Evolutionary conservation across 2,888 invertebrate species (phyloP).

Genomic region (Diaperis boleti): DNA sequence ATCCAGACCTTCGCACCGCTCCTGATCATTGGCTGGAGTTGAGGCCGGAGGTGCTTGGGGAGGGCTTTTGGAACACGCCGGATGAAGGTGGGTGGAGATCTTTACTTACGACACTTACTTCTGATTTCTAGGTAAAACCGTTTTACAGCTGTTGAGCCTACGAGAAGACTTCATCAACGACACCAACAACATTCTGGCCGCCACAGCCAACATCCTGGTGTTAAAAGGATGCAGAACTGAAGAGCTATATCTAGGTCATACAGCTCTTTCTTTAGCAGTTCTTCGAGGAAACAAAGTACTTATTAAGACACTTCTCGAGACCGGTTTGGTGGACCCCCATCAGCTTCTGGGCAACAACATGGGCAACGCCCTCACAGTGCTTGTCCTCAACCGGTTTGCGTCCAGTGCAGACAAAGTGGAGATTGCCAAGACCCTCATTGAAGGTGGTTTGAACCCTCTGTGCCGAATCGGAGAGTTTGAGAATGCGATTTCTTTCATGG

Average conservation of each 20-base stretch:
- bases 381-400: conserved; percentile 57
- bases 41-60: conserved; percentile 48
- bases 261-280: conserved; percentile 60
- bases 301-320: conserved; percentile 52
- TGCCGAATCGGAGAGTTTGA: conserved; percentile 51
- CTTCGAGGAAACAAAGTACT: conserved; percentile 58
- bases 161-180: conserved; percentile 58
- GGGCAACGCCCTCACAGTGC: conserved; percentile 61
- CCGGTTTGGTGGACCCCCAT: conserved; percentile 55
- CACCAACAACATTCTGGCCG: conserved; percentile 46
- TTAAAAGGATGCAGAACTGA: conserved; percentile 46
- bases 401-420: conserved; percentile 48
- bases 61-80: conserved; percentile 18
- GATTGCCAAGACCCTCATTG: conserved; percentile 52
- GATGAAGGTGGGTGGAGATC: too few relatives aligned
- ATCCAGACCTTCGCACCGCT: conserved; percentile 57
- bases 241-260: conserved; percentile 61
- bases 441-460: conserved; percentile 58
- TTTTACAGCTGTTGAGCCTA: conserved; percentile 61
- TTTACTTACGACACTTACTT: background rate
- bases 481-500: conserved; percentile 59
- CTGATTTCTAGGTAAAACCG: conserved; percentile 18
- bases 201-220: conserved; percentile 51
- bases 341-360: conserved; percentile 54
- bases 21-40: conserved; percentile 57